A percentile compares a stretch with the other conserved stretches of the same genome.
Conservation (phyloP, 2,888 invertebrate species). For the Hyppa rectilinea region DNA sequence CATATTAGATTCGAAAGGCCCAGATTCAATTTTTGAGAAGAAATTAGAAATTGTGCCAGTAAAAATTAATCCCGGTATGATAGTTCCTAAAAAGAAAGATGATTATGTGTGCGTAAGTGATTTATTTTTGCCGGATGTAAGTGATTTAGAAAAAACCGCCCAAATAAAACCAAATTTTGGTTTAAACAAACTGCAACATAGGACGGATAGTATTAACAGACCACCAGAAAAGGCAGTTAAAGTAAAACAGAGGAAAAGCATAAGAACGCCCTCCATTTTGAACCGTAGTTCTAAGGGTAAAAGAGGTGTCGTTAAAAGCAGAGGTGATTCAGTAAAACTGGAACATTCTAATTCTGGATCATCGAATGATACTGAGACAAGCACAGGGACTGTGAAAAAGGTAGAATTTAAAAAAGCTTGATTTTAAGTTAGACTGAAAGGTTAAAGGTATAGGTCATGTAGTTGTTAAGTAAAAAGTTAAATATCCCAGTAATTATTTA, state of each 20-base stretch:
- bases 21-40: conserved; percentile 82
- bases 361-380: conserved; percentile 89
- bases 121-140: conserved; percentile 82
- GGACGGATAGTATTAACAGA: conserved; percentile 86
- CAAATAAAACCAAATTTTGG: conserved; percentile 87
- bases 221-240: conserved; percentile 86
- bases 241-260: conserved; percentile 80
- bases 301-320: conserved; percentile 71
- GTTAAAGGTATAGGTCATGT: conserved; percentile 11
- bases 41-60: conserved; percentile 87
- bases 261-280: conserved; percentile 78
- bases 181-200: conserved; percentile 83
- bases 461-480: conserved; percentile 22
- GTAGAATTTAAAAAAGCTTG: conserved; percentile 77
- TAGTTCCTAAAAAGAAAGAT: conserved; percentile 77
- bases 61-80: conserved; percentile 79
- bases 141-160: conserved; percentile 82
- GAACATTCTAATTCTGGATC: conserved; percentile 91
- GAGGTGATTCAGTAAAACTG: conserved; percentile 76
- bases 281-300: conserved; percentile 77
- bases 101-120: conserved; percentile 85
- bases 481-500: conserved; percentile 17
- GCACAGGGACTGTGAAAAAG: conserved; percentile 87
- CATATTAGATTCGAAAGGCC: conserved; percentile 85
- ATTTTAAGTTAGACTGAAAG: conserved; percentile 44